phyloP scores from a whole-genome alignment of 2,797 vertebrate species.

The Sebastes variabilis region DNA sequence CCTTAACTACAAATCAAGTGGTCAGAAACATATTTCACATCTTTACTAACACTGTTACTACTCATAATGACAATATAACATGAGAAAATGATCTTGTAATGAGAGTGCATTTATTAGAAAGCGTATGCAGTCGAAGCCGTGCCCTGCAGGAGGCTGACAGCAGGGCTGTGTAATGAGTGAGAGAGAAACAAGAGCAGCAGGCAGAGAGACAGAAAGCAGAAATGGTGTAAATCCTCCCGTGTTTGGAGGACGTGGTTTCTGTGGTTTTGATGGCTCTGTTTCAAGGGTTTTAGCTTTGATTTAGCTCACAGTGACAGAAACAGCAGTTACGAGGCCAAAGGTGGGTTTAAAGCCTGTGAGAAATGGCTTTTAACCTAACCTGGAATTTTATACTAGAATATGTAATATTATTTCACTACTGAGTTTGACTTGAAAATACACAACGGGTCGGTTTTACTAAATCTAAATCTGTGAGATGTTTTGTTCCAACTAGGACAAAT shows the following conservation, averaged over 20 bases:
- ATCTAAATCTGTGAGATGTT: neutral
- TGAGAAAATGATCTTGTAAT: neutral
- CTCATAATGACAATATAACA: neutral
- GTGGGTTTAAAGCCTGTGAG: slow-evolving; percentile 17
- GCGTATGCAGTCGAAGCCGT: neutral
- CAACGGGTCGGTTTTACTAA: neutral
- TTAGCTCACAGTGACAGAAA: slow-evolving; percentile 37
- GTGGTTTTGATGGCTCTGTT: slow-evolving; percentile 47
- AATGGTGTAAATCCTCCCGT: slow-evolving; percentile 38
- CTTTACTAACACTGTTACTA: neutral
- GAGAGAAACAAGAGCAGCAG: slow-evolving; percentile 8
- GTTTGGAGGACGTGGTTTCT: slow-evolving; percentile 54
- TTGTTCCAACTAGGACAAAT: neutral
- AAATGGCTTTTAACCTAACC: slow-evolving; percentile 3
- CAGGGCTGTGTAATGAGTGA: neutral
- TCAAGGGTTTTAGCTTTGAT: slow-evolving; percentile 19
- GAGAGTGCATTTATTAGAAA: neutral
- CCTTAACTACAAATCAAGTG: neutral
- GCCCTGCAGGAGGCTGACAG: neutral
- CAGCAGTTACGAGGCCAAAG: slow-evolving; percentile 22
- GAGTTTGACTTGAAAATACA: neutral
- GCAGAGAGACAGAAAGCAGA: slow-evolving; percentile 47
- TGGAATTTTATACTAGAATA: neutral
- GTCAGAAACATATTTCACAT: neutral
- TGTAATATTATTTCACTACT: neutral